Percentiles rank a stretch among this genome's conserved stretches.
These are phyloP conservation scores for Chromoteleia sp. DNA, from an alignment of 2,888 invertebrate genomes.

Conservation along the genomic window DNA sequence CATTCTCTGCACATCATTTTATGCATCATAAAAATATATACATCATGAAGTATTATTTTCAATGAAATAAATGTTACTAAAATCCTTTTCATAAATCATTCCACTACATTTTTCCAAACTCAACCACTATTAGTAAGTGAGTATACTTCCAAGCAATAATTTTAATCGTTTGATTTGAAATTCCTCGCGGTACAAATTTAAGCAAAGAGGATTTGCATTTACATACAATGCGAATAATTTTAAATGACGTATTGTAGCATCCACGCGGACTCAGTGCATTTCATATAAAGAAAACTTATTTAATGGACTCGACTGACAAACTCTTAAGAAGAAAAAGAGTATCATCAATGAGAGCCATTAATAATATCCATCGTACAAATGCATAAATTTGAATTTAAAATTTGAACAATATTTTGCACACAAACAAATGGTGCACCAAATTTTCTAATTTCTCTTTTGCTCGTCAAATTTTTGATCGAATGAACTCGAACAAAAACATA, in stretches of 20 bases:
- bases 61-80: too few relatives aligned
- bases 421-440: too few relatives aligned
- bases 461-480: conserved; percentile 6
- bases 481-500: conserved; percentile 18
- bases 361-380: conserved; percentile 13
- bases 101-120: conserved; percentile 5
- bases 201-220: conserved; percentile 64
- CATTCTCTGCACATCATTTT: too few relatives aligned
- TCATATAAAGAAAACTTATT: conserved; percentile 53
- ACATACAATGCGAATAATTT: conserved; percentile 65
- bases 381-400: conserved; percentile 43
- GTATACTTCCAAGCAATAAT: conserved; percentile 18
- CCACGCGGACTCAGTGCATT: conserved; percentile 33
- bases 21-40: too few relatives aligned
- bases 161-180: conserved; percentile 55
- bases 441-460: too few relatives aligned
- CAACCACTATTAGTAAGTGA: neutral
- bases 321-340: conserved; percentile 21
- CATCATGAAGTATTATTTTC: neutral
- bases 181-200: conserved; percentile 60
- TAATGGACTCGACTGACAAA: conserved; percentile 38
- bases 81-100: neutral
- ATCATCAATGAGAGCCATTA: conserved; percentile 27
- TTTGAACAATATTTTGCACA: conserved; percentile 14
- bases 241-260: conserved; percentile 45